Percentiles rank a stretch among this genome's conserved stretches.
Conservation (phyloP, 2,888 invertebrate species). For the Crematogaster levior region DNA sequence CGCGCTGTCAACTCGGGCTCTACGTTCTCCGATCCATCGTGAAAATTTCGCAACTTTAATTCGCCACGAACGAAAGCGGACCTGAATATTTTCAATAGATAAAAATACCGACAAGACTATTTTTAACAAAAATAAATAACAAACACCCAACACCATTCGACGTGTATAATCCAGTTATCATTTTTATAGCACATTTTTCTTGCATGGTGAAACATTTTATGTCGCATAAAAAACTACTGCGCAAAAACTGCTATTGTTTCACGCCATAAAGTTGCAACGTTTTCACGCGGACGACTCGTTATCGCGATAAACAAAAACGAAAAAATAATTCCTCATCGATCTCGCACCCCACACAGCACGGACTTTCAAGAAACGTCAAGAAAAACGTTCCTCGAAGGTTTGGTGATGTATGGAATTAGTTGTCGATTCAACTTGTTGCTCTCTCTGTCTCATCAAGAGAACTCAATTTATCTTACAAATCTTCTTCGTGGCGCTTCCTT, state of each 20-base stretch:
- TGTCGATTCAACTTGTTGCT: neutral
- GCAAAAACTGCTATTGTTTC: neutral
- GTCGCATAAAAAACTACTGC: neutral
- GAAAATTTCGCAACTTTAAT: constrained; percentile 17
- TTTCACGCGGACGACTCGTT: neutral
- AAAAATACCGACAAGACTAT: neutral
- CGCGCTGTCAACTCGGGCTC: neutral
- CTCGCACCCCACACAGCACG: too few species aligned
- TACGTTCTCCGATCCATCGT: neutral
- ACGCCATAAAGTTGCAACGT: constrained; percentile 20
- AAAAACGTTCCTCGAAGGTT: too few species aligned
- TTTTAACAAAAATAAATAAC: constrained; percentile 6
- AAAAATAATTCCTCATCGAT: constrained; percentile 27
- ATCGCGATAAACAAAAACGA: neutral
- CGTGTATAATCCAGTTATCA: neutral
- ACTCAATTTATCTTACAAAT: neutral
- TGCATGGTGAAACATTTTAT: neutral
- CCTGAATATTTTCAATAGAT: neutral
- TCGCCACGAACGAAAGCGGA: neutral
- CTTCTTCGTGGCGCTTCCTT: neutral
- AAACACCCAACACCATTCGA: neutral
- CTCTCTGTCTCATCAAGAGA: neutral
- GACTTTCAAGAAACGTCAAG: too few species aligned
- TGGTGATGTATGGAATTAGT: too few species aligned
- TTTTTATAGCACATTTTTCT: neutral